Base-by-base conservation (phyloP, 1,140 invertebrate species). In the Drosophila simulans region DNA sequence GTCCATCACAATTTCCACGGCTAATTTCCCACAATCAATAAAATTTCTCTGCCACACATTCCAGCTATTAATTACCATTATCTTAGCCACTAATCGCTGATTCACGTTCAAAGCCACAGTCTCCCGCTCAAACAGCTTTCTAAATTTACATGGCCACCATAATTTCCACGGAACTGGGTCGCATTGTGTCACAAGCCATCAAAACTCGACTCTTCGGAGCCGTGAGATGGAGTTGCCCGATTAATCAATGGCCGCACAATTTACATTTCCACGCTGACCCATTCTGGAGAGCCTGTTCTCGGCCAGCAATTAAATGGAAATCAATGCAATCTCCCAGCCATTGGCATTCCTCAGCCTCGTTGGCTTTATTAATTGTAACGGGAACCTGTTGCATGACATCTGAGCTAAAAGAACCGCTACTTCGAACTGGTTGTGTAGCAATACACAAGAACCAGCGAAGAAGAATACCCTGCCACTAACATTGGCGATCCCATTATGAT, bases 331-430 rank as follows among this genome's bases (percentile, higher is more conserved):
- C 58, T 60, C 46, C 1, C 42, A 22, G 45, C 72, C 57, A 78
- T 71, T 76, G 75, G 69, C 78, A 86, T 79, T 86, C 79, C 69
- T 46, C 15, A 57, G 20, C 43, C 56, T 77, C 53, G 80, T 63
- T 57, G 54, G 43, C 62, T 68, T 89, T 88, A 89, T 83, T 80
- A 89, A 80, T 78, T 82, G 58, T 83, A 88, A 88, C 83, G 83
- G 83, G 78, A 89, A 80, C 56, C 70, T 66, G 80, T 79, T 89
- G 84, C 83, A 88, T 79, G 84, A 84, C 74, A 89, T 75, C 60
- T 83, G 78, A 64, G 60, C 68, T 15, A 39, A 76, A 76, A 77
- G 62, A 64, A 80, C 83, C 83, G 83, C 84, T 84, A 89, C 54
- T 25, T 49, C 42, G 59, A 88, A 89, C 84, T 53, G 84, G 83